phyloP scores from a whole-genome alignment of 2,797 vertebrate species.

The Poliocrania exsul region DNA sequence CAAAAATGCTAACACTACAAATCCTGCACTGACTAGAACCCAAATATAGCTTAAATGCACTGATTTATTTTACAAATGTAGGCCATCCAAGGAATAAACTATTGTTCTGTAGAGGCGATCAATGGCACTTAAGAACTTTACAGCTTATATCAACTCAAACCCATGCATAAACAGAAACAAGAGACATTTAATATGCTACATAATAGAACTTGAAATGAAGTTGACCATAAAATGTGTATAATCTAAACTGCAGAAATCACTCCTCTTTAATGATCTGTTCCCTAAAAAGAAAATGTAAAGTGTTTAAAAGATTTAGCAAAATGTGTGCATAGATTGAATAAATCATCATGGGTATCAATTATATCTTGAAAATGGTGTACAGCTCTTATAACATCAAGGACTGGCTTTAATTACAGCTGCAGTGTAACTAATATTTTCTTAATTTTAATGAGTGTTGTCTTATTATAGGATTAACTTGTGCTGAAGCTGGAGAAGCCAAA shows the following conservation, averaged over 20 bases:
- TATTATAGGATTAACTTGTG: background rate
- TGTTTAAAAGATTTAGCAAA: conserved; percentile 46
- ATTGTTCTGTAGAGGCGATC: background rate
- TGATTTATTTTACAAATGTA: background rate
- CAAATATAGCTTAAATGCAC: background rate
- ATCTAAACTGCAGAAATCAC: conserved; percentile 28
- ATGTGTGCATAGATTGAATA: background rate
- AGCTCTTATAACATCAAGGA: conserved; percentile 5
- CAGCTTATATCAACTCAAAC: background rate
- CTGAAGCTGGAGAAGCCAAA: background rate
- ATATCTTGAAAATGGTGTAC: background rate
- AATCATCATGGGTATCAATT: conserved; percentile 21
- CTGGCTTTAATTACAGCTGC: conserved; percentile 7
- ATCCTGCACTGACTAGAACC: background rate
- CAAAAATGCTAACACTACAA: background rate
- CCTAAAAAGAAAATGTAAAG: background rate
- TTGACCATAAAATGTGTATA: background rate
- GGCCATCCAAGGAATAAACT: background rate
- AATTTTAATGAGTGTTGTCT: conserved; percentile 16
- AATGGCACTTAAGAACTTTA: background rate
- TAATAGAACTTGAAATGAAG: background rate
- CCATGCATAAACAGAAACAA: background rate
- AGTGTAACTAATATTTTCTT: conserved; percentile 11
- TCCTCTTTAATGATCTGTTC: background rate
- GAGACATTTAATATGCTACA: background rate